A percentile compares a stretch with the other conserved stretches of the same genome.
These are phyloP conservation scores for Kryptopterus vitreolus DNA, from an alignment of 2,797 vertebrate genomes.

Conservation along the genomic window DNA sequence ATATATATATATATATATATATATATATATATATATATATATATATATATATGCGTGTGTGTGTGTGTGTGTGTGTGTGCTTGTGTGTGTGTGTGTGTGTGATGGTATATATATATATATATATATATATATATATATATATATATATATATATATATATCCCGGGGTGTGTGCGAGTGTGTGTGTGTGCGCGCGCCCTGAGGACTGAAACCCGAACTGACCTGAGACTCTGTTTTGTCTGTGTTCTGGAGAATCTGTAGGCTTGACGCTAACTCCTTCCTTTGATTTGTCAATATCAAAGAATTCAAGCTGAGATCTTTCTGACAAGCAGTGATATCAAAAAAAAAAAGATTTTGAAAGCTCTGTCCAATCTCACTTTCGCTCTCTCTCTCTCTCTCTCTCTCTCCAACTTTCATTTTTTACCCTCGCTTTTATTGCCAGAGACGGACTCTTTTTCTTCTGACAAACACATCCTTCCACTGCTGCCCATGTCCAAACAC, in stretches of 20 bases:
- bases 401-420: background rate
- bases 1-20: too few relatives aligned
- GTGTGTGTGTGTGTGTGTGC: too few relatives aligned
- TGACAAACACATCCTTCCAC: conserved; percentile 5
- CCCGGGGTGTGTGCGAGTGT: background rate
- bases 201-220: conserved; percentile 34
- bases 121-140: too few relatives aligned
- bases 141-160: conserved; percentile 21
- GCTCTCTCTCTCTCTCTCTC: background rate
- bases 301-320: conserved; percentile 64
- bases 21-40: too few relatives aligned
- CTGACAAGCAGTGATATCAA: conserved; percentile 68
- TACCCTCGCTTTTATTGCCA: conserved; percentile 3
- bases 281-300: conserved; percentile 76
- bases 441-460: background rate
- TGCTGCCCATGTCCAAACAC: background rate
- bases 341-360: conserved; percentile 57
- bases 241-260: conserved; percentile 53
- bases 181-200: conserved; percentile 1
- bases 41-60: too few relatives aligned
- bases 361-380: conserved; percentile 47
- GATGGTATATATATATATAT: too few relatives aligned
- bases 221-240: conserved; percentile 45
- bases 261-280: conserved; percentile 60
- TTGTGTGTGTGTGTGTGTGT: too few relatives aligned